Conservation (phyloP, 2,113 vertebrate species). For the Chaetodon auriga region DNA sequence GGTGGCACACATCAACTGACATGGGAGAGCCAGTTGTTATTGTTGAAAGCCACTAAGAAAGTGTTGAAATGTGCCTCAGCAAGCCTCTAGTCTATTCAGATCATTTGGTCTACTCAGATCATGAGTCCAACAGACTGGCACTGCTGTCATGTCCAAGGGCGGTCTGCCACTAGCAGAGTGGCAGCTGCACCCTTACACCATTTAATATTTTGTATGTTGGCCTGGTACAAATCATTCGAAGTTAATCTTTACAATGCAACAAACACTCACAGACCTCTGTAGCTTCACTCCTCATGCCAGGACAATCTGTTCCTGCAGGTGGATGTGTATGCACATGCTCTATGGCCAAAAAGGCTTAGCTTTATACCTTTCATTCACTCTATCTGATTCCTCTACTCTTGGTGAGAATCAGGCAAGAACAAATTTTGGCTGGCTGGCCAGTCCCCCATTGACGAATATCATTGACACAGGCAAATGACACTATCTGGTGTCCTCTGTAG, state of each 20-base stretch:
- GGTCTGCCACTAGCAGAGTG: constrained; percentile 16
- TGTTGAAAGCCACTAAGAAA: not conserved
- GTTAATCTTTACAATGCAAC: constrained; percentile 21
- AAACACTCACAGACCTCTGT: constrained; percentile 33
- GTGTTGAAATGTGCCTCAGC: not conserved
- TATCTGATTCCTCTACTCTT: constrained; percentile 18
- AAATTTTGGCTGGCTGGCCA: constrained; percentile 10
- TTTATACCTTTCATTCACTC: constrained; percentile 20
- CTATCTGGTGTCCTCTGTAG: constrained; percentile 1
- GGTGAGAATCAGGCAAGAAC: constrained; percentile 2
- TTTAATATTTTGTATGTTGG: constrained; percentile 16
- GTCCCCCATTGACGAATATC: not conserved
- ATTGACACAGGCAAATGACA: constrained; percentile 1
- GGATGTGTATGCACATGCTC: not conserved
- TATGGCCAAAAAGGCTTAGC: not conserved
- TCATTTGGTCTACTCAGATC: constrained; percentile 20
- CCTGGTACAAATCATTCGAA: constrained; percentile 25
- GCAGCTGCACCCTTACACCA: constrained; percentile 23
- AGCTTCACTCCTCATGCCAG: not conserved
- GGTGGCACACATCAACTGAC: constrained; percentile 6
- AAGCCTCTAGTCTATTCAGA: constrained; percentile 24
- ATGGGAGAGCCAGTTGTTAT: not conserved
- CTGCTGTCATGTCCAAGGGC: constrained; percentile 8
- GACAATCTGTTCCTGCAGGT: constrained; percentile 18
- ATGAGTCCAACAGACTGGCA: not conserved